A percentile compares a stretch with the other conserved stretches of the same genome.
Conservation (phyloP, 2,797 vertebrate species). For the Hippoglossus hippoglossus region DNA sequence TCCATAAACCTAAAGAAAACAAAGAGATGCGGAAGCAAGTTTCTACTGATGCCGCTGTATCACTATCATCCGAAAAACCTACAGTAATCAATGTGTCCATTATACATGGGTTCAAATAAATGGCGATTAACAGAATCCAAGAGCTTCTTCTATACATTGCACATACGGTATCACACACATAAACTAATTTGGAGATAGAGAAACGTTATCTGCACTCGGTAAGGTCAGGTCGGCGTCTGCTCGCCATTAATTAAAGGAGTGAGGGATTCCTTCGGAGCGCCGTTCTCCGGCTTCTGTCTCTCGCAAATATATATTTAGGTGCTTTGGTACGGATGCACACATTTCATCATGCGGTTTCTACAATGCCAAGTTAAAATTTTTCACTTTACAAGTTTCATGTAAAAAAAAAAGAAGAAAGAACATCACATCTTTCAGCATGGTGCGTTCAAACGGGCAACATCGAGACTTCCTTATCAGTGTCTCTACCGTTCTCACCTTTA, state of each 20-base stretch:
- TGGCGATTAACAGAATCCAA: constrained; percentile 30
- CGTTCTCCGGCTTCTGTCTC: constrained; percentile 17
- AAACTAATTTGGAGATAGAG: constrained; percentile 49
- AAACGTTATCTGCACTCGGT: constrained; percentile 36
- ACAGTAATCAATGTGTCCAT: constrained; percentile 13
- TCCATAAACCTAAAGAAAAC: constrained; percentile 8
- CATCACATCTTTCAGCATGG: constrained; percentile 44
- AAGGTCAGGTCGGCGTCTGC: constrained; percentile 24
- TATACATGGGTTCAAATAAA: constrained; percentile 36
- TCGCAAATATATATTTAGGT: constrained; percentile 41
- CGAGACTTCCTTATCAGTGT: constrained; percentile 60
- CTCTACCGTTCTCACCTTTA: constrained; percentile 45
- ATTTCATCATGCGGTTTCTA: constrained; percentile 60
- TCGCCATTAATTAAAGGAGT: constrained; percentile 33
- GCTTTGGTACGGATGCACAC: constrained; percentile 65
- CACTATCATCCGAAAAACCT: constrained; percentile 28
- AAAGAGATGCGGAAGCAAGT: constrained; percentile 36
- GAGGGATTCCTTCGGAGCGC: constrained; percentile 32
- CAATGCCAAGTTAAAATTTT: constrained; percentile 37
- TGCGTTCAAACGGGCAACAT: constrained; percentile 51
- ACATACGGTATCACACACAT: constrained; percentile 60
- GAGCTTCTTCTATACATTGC: constrained; percentile 55
- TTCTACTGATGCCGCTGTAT: constrained; percentile 17
- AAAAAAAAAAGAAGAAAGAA: background rate
- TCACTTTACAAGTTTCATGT: constrained; percentile 36